phyloP scores from a whole-genome alignment of 1,140 invertebrate genomes.

The Aricia agestis region DNA sequence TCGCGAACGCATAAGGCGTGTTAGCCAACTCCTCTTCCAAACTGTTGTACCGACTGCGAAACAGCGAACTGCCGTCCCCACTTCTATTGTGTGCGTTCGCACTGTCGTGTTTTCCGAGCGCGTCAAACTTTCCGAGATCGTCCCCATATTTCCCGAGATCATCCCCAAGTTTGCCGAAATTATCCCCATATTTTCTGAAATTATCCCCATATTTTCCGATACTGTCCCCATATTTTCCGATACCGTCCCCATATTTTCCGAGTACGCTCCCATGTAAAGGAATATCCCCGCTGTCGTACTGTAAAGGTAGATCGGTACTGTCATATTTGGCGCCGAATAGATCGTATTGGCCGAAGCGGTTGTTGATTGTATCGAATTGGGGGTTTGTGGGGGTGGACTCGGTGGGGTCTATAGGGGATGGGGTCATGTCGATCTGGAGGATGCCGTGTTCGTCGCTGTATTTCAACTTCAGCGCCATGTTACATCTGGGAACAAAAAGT shows the following conservation, averaged over 20 bases:
- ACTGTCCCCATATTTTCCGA: not conserved
- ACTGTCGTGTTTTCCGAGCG: slow-evolving; percentile 44
- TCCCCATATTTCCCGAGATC: too few species aligned
- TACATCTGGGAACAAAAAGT: slow-evolving; percentile 20
- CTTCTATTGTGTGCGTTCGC: slow-evolving; percentile 25
- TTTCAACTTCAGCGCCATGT: slow-evolving; percentile 66
- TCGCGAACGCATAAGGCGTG: slow-evolving; percentile 72
- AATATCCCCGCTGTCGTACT: not conserved
- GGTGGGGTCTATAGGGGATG: slow-evolving; percentile 39
- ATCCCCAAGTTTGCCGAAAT: not conserved
- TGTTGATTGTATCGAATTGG: slow-evolving; percentile 67
- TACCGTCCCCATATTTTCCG: not conserved
- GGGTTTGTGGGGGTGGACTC: slow-evolving; percentile 48
- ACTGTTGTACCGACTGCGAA: slow-evolving; percentile 70
- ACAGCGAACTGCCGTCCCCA: slow-evolving; percentile 48
- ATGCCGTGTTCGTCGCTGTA: slow-evolving; percentile 67
- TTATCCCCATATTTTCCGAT: not conserved
- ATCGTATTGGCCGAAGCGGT: slow-evolving; percentile 60
- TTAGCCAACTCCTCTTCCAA: slow-evolving; percentile 71
- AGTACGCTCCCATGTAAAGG: not conserved
- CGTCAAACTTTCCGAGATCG: too few species aligned
- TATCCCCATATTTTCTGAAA: not conserved
- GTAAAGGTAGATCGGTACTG: not conserved
- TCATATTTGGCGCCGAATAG: slow-evolving; percentile 62
- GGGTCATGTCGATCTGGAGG: slow-evolving; percentile 64